Percentiles rank a stretch among this genome's conserved stretches.
Conservation (phyloP, 2,797 vertebrate genomes). For the Muraenolepis orangiensis region DNA sequence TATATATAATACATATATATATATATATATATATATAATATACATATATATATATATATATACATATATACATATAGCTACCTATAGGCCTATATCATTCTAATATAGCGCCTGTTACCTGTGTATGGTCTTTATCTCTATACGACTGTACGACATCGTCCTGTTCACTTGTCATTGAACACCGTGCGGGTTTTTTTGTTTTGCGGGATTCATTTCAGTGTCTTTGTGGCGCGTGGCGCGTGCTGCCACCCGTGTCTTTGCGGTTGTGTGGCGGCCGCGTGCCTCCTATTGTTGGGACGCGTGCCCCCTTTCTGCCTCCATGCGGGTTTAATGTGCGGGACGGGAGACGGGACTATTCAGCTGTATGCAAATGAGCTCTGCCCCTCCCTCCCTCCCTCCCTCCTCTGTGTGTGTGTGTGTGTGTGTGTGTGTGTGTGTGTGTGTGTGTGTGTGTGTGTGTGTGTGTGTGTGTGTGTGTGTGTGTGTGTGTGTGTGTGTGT, state of each 20-base stretch:
- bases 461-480: too few relatives aligned
- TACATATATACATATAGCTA: too few relatives aligned
- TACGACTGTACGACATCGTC: neutral
- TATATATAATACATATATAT: too few relatives aligned
- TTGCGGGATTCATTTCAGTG: slow-evolving; percentile 43
- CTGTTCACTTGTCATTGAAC: neutral
- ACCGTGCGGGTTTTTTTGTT: neutral
- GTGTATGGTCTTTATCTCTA: neutral
- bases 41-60: too few relatives aligned
- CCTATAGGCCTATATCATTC: neutral
- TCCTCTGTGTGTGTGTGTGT: slow-evolving; percentile 26
- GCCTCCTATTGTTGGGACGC: slow-evolving; percentile 83
- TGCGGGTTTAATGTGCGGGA: slow-evolving; percentile 68
- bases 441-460: too few relatives aligned
- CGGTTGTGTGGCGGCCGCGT: slow-evolving; percentile 74
- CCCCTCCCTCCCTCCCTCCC: slow-evolving; percentile 50
- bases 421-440: too few relatives aligned
- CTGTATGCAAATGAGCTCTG: slow-evolving; percentile 92
- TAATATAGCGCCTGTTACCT: neutral
- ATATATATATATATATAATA: too few relatives aligned
- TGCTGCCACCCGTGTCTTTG: slow-evolving; percentile 65
- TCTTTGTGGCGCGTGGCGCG: slow-evolving; percentile 54
- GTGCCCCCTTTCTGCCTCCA: slow-evolving; percentile 84
- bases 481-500: too few relatives aligned
- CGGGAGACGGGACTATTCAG: slow-evolving; percentile 79